Evolutionary conservation across 1,140 invertebrate genomes (phyloP), one percentile per base, ranked within the genome.

Genomic region (Euborellia annulipes): DNA sequence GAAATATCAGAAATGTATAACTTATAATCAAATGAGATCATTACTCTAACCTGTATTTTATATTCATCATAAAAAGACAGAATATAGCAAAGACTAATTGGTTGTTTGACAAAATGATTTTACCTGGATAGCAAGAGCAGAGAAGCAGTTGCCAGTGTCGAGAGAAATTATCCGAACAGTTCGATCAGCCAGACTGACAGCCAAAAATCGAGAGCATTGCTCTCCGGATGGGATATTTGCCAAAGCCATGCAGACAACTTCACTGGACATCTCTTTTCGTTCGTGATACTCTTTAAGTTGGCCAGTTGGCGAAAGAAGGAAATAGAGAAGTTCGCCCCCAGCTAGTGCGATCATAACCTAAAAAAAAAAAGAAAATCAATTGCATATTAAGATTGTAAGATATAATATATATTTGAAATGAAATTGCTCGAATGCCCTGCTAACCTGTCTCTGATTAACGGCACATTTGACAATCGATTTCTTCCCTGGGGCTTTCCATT

Each of bases 241-340:
- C 22, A 99, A 59, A 0, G 91, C 93, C 95, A 99, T 98, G 55
- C 95, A 99, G 50, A 97, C 84, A 1, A 98, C 92, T 62, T 98
- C 93, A 2, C 86, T 81, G 4, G 87, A 84, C 80, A 99, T 87
- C 58, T 96, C 91, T 55, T 95, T 93, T 11, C 90, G 73, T 59
- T 98, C 92, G 4, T 89, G 95, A 56, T 96, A 98, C 61, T 99
- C 96, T 63, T 98, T 97, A 21, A 99, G 66, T 65, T 97, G 91
- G 0, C 94, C 94, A 53, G 87, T 90, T 6, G 23, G 23, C 4
- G 23, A 27, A 27, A 27, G 23, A 6, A 27, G 23, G 66, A 99
- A 99, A 67, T 98, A 99, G 14, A 98, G 92, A 17, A 99, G 67
- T 71, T 98, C 95, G 39, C 94, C 92, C 0, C 94, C 95, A 27